Evolutionary conservation across 1,140 invertebrate genomes (phyloP).

Genomic region (Popillia japonica): DNA sequence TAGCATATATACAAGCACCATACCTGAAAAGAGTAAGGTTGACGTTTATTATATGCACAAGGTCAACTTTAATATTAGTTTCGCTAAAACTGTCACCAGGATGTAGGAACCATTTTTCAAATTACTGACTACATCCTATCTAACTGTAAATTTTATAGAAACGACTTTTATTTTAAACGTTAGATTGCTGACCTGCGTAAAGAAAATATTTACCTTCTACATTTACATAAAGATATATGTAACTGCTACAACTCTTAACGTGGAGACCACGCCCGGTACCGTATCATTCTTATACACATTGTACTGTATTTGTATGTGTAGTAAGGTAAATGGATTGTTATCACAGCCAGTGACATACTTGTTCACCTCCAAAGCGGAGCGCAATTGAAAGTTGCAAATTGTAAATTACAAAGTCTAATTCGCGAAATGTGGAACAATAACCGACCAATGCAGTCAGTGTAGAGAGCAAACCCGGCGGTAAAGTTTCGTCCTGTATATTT

Average conservation of each 20-base stretch:
- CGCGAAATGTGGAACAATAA: conserved; percentile 32
- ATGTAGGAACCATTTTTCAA: no score
- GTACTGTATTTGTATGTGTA: not conserved
- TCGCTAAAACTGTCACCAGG: no score
- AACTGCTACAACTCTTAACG: not conserved
- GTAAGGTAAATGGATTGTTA: conserved; percentile 32
- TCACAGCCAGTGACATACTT: conserved; percentile 12
- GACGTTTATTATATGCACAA: no score
- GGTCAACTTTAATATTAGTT: no score
- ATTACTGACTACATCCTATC: not conserved
- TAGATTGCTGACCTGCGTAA: not conserved
- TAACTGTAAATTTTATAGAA: not conserved
- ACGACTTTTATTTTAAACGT: not conserved
- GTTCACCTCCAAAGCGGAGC: conserved; percentile 29
- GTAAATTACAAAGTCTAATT: conserved; percentile 28
- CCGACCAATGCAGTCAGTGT: not conserved
- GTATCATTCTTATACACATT: not conserved
- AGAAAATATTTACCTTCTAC: not conserved
- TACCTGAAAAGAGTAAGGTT: no score
- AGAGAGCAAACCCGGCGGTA: not conserved
- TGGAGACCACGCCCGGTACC: not conserved
- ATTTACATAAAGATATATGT: not conserved
- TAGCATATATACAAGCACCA: no score
- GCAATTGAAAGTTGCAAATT: conserved; percentile 34
- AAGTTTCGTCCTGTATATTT: not conserved